Evolutionary conservation across 2,797 vertebrate species (phyloP).

Genomic region (Myripristis jacobus): DNA sequence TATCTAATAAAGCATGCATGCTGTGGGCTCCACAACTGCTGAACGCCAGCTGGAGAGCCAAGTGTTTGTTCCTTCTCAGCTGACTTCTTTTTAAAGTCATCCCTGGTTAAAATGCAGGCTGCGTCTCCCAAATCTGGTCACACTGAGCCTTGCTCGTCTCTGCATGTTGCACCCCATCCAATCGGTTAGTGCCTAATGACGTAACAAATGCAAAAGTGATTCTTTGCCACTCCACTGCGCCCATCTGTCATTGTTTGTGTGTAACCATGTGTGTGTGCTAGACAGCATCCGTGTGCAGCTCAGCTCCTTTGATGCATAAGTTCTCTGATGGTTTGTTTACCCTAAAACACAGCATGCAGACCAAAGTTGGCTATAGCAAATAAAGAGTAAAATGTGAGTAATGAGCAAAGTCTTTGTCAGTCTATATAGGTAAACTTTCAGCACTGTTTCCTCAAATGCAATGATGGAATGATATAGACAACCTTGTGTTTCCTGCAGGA

Average conservation of each 20-base stretch:
- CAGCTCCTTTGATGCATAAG: not conserved
- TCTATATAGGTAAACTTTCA: not conserved
- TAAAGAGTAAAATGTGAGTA: not conserved
- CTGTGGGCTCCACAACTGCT: not conserved
- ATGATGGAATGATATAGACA: too few relatives aligned
- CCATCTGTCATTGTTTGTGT: slow-evolving; percentile 5
- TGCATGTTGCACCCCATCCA: not conserved
- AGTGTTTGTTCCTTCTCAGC: too few relatives aligned
- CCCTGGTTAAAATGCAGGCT: not conserved
- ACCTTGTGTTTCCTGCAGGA: too few relatives aligned
- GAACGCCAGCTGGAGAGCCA: not conserved
- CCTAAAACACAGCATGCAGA: not conserved
- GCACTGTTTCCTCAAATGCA: too few relatives aligned
- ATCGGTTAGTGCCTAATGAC: not conserved
- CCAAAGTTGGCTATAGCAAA: not conserved
- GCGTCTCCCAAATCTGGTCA: too few relatives aligned
- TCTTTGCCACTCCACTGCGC: not conserved
- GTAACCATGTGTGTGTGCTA: not conserved
- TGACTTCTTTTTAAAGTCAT: not conserved
- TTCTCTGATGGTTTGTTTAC: not conserved
- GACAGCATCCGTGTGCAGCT: not conserved
- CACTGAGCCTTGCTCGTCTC: not conserved
- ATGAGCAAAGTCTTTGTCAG: not conserved
- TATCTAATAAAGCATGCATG: too few relatives aligned
- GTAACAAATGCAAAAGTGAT: not conserved